Evolutionary conservation across 64 coral and sea anemone genomes (phyloP), one percentile per base, ranked within the genome.

Genomic region (Stylophora pistillata): DNA sequence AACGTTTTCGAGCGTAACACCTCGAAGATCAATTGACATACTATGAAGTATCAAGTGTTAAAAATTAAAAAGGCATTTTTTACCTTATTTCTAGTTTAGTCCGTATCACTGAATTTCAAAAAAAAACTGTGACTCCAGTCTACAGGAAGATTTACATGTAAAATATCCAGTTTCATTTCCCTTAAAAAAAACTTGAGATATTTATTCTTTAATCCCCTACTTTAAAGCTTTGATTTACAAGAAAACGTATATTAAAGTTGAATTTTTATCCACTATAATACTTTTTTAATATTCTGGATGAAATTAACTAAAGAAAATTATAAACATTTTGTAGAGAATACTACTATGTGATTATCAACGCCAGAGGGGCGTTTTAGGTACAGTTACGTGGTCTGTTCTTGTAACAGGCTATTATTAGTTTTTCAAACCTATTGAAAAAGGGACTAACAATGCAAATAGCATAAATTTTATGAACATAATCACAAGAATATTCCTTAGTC

Each of bases 231-330:
- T 47, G 3, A 47, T 47, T 47, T 47, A 47, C 37, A 47, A 47
- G 37, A 68, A 27, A 68, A 68, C 12, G 25, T 68, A 68, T 68
- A n/a, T 68, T 68, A n/a, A 76, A 55, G 32, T 76, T 53, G n/a
- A 54, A 3, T 76, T 34, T 76, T 76, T 76, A n/a, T 41, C n/a
- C 37, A 21, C 20, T 23, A 9, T 54, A 32, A 18, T 68, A 56
- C n/a, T 23, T 78, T 57, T 78, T 78, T 78, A 78, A 78, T 78
- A 78, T 55, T 78, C 37, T 56, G 10, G 47, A 78, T 26, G 75
- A 53, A 78, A 29, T 26, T 21, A 78, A 47, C 53, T 78, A 26
- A 78, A 28, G 11, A 21, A 78, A 55, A 78, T 57, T 26, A n/a
- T 56, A 78, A 56, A 78, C 75, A 78, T 57, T n/a, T 78, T 78